Percentiles rank a stretch among this genome's conserved stretches.
These are phyloP conservation scores for Globicephala melas DNA, from an alignment of 2,113 vertebrate species.

Conservation along the genomic window DNA sequence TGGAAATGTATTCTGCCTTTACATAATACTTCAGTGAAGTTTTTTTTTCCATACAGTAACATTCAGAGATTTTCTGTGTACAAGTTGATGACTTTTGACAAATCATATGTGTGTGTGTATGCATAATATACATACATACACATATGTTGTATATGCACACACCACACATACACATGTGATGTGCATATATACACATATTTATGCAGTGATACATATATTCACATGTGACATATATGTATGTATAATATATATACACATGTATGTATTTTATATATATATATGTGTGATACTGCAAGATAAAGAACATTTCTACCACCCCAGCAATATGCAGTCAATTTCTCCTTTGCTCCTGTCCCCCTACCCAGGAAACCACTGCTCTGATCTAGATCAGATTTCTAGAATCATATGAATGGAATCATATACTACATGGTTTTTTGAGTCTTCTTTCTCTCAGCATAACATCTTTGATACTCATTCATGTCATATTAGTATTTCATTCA, in stretches of 20 bases:
- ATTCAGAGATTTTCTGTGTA: not conserved
- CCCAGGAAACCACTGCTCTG: not conserved
- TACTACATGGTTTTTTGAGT: not conserved
- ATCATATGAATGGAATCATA: not conserved
- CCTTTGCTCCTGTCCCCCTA: too few species aligned
- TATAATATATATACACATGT: not conserved
- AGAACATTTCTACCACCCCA: not conserved
- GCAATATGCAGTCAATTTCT: not conserved
- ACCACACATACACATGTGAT: not conserved
- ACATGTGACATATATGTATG: not conserved
- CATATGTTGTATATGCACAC: not conserved
- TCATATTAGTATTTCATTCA: not conserved
- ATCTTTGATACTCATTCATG: not conserved
- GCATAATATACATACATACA: not conserved
- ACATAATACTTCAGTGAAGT: not conserved
- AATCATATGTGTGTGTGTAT: not conserved
- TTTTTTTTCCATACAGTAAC: not conserved
- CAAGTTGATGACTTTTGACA: not conserved
- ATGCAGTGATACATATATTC: not conserved
- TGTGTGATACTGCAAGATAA: not conserved
- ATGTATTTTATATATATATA: too few species aligned
- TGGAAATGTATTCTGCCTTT: constrained; percentile 10
- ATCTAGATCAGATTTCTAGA: not conserved
- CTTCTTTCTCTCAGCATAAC: not conserved
- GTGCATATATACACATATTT: not conserved